phyloP scores from a whole-genome alignment of 2,888 invertebrate species.

The Lysandra coridon region DNA sequence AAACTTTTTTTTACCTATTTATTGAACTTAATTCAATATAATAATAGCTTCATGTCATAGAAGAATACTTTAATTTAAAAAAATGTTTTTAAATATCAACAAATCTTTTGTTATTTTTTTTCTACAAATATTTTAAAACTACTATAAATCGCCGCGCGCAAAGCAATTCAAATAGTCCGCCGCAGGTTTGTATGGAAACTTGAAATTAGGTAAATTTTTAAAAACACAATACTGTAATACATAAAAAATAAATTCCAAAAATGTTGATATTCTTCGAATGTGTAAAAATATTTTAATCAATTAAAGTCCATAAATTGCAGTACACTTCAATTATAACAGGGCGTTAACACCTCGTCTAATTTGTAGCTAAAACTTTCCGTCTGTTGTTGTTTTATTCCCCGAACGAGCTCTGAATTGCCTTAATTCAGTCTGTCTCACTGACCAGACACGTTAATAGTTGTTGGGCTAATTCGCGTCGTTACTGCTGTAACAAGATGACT shows the following conservation, averaged over 20 bases:
- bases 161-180: too few species aligned
- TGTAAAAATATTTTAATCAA: neutral
- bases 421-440: conserved; percentile 4
- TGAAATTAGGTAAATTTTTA: neutral
- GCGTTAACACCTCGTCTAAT: neutral
- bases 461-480: conserved; percentile 1
- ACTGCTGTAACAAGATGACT: neutral
- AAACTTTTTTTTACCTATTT: too few species aligned
- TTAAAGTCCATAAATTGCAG: neutral
- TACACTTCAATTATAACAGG: neutral
- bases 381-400: conserved; percentile 13
- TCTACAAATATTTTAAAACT: too few species aligned
- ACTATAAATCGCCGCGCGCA: too few species aligned
- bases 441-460: neutral
- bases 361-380: neutral
- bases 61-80: too few species aligned
- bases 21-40: too few species aligned
- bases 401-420: conserved; percentile 18
- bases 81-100: too few species aligned
- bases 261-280: neutral
- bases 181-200: too few species aligned
- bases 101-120: too few species aligned
- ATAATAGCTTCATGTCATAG: too few species aligned
- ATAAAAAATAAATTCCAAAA: neutral
- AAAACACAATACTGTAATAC: neutral